Base-by-base conservation (phyloP, 2,888 invertebrate species). In the Metalampra italica region DNA sequence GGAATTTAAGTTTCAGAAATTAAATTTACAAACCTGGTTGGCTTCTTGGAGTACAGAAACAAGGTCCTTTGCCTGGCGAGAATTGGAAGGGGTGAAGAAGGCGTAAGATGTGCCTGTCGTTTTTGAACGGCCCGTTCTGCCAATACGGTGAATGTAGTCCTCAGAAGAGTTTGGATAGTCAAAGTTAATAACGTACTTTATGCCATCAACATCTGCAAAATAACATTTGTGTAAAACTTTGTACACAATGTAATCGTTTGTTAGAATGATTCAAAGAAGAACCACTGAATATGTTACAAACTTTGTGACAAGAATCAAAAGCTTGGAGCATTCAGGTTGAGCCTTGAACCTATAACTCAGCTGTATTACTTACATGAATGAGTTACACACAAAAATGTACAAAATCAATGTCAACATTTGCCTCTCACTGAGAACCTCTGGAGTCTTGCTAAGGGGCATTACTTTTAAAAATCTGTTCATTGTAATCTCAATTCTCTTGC, bases 81-180 rank as follows among this genome's bases (percentile, higher is more conserved):
- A 92, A 78, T 98, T 97, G 62, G 93, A 93, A 40, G 94, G 94
- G 43, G 97, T 97, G 88, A 98, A 97, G 91, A 98, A 97, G 50
- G 98, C 97, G 81, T 97, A 98, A 40, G 98, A 97, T 54, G 97
- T 97, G 62, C 97, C 97, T 64, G 94, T 96, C 63, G 94, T 92
- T 77, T 95, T 93, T 40, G 95, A 94, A 46, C 98, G 92, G 46
- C 97, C 98, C 39, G 98, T 98, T 68, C 98, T 93, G 51, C 98
- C 98, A 82, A 98, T 98, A 56, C 98, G 94, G 86, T 98, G 98
- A 70, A 98, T 96, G 81, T 98, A 98, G 86, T 98, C 97, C 82
- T 98, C 98, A 48, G 97, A 96, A 52, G 96, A 97, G 82, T 96
- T 96, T 49, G 98, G 98, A 86, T 97, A 98, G 90, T 98, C 98